phyloP scores from a whole-genome alignment of 1,140 invertebrate species.

The Harpegnathos saltator region DNA sequence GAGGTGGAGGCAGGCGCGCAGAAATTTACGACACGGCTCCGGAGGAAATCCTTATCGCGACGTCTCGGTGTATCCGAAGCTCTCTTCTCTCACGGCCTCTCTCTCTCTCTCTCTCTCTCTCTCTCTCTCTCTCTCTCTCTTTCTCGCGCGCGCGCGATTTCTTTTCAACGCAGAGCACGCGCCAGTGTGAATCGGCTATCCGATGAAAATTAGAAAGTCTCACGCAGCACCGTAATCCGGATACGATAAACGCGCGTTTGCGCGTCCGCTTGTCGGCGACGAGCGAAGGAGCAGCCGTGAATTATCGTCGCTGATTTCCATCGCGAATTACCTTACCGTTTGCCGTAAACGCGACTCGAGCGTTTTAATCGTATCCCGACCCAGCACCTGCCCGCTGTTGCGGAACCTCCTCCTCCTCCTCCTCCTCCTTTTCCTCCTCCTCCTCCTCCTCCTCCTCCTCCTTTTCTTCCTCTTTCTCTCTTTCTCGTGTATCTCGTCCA shows the following conservation, averaged over 20 bases:
- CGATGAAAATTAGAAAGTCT: slow-evolving; percentile 23
- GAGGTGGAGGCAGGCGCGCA: slow-evolving; percentile 2
- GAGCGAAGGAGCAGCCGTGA: not conserved
- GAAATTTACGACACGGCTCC: slow-evolving; percentile 10
- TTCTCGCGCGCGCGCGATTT: too few relatives aligned
- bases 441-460: too few relatives aligned
- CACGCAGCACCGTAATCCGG: not conserved
- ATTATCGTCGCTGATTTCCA: slow-evolving; percentile 41
- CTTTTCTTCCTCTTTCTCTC: not conserved
- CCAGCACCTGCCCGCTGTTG: not conserved
- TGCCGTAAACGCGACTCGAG: slow-evolving; percentile 39
- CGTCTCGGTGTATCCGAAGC: too few relatives aligned
- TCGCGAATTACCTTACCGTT: slow-evolving; percentile 45
- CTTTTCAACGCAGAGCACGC: too few relatives aligned
- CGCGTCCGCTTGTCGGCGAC: too few relatives aligned
- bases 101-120: too few relatives aligned
- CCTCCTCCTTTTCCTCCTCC: too few relatives aligned
- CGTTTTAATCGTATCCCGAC: slow-evolving; percentile 5
- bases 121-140: too few relatives aligned
- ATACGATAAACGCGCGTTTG: not conserved
- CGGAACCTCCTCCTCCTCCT: not conserved
- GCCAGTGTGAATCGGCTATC: too few relatives aligned
- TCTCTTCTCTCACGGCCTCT: too few relatives aligned
- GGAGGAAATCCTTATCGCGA: too few relatives aligned
- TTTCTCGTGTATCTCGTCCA: not conserved